A percentile compares a stretch with the other conserved stretches of the same genome.
These are phyloP conservation scores for Ichneumoninae sp. DNA, from an alignment of 2,888 invertebrate species.

Conservation along the genomic window DNA sequence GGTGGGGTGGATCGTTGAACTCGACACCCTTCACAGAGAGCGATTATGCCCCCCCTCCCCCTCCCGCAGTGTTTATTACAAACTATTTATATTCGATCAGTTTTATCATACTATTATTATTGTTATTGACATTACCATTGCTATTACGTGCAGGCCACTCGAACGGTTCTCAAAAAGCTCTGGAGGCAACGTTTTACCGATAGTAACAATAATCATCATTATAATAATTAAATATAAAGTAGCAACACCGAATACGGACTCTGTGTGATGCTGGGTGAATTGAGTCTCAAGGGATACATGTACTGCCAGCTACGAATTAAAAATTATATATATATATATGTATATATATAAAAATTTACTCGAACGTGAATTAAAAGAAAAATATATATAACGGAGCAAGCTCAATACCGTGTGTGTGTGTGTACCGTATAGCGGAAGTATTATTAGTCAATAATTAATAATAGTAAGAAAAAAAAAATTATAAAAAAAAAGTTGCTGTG, in stretches of 20 bases:
- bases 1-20: neutral
- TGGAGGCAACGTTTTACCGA: slow-evolving; percentile 56
- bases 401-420: slow-evolving; percentile 40
- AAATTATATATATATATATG: neutral
- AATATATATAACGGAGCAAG: slow-evolving; percentile 53
- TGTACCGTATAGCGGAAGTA: slow-evolving; percentile 21
- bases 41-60: neutral
- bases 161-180: slow-evolving; percentile 77
- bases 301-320: slow-evolving; percentile 59
- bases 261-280: slow-evolving; percentile 55
- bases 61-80: neutral
- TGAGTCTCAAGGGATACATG: slow-evolving; percentile 44
- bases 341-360: neutral
- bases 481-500: slow-evolving; percentile 50
- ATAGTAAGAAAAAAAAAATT: slow-evolving; percentile 11
- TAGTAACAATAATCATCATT: slow-evolving; percentile 37
- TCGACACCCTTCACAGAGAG: neutral
- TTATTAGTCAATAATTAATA: neutral
- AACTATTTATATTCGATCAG: slow-evolving; percentile 35
- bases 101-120: slow-evolving; percentile 72
- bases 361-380: slow-evolving; percentile 25
- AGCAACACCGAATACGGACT: slow-evolving; percentile 50
- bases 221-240: slow-evolving; percentile 51
- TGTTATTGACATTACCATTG: slow-evolving; percentile 76
- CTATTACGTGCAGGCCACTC: slow-evolving; percentile 78